Percentiles rank a stretch among this genome's conserved stretches.
These are phyloP conservation scores for Bufotes viridis DNA, from an alignment of 2,797 vertebrate genomes.

Conservation along the genomic window DNA sequence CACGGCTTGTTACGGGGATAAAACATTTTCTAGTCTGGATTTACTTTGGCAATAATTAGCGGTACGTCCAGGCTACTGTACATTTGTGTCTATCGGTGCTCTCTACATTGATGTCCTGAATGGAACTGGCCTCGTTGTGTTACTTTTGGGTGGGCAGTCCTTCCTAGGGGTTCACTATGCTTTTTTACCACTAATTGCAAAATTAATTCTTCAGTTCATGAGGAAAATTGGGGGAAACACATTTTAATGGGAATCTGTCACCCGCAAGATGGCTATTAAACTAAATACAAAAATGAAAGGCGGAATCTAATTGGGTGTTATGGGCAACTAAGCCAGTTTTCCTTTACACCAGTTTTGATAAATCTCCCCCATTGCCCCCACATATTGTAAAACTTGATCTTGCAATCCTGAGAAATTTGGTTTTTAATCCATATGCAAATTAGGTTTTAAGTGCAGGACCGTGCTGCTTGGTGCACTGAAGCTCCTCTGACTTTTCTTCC, in stretches of 20 bases:
- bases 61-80: not conserved
- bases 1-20: slow-evolving; percentile 25
- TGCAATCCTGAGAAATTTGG: too few relatives aligned
- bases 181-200: not conserved
- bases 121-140: not conserved
- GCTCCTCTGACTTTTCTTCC: too few relatives aligned
- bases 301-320: too few relatives aligned
- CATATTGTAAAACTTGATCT: too few relatives aligned
- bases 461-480: too few relatives aligned
- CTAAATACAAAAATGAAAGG: too few relatives aligned
- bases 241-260: not conserved
- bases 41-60: slow-evolving; percentile 4
- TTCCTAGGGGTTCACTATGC: not conserved
- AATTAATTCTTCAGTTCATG: not conserved
- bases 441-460: too few relatives aligned
- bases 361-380: too few relatives aligned
- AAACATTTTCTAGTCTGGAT: not conserved
- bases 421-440: too few relatives aligned
- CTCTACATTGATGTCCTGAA: not conserved
- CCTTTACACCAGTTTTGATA: too few relatives aligned
- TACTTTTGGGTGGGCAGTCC: not conserved
- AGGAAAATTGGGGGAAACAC: not conserved
- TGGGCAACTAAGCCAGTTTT: too few relatives aligned
- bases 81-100: not conserved
- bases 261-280: too few relatives aligned